Conservation (phyloP, 2,113 vertebrate species). For the Verasper variegatus region DNA sequence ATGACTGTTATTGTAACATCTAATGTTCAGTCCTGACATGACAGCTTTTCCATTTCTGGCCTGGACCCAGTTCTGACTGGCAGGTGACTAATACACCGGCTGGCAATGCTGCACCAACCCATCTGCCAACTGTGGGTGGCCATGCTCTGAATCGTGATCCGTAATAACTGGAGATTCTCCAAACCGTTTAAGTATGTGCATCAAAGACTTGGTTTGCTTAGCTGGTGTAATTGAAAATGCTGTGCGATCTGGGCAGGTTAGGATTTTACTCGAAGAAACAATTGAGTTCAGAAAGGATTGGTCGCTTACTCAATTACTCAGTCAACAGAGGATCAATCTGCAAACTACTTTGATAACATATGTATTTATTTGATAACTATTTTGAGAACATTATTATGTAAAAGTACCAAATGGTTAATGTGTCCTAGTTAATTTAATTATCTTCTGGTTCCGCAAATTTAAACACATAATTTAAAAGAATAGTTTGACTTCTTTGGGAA, state of each 20-base stretch:
- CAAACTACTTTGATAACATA: neutral
- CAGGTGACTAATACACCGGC: slow-evolving; percentile 72
- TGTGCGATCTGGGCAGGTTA: slow-evolving; percentile 3
- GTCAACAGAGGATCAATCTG: neutral
- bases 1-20: slow-evolving; percentile 14
- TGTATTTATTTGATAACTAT: too few species aligned
- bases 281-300: neutral
- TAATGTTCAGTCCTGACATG: slow-evolving; percentile 31
- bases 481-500: too few species aligned
- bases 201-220: slow-evolving; percentile 29
- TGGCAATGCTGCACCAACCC: slow-evolving; percentile 57
- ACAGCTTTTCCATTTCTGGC: slow-evolving; percentile 40
- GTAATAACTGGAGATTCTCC: slow-evolving; percentile 42
- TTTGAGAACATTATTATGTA: too few species aligned
- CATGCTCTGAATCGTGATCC: slow-evolving; percentile 48
- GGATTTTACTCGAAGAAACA: neutral
- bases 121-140: slow-evolving; percentile 65
- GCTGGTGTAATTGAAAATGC: neutral
- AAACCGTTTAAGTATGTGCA: slow-evolving; percentile 26
- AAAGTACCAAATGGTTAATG: too few species aligned
- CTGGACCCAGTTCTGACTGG: slow-evolving; percentile 56
- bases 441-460: too few species aligned
- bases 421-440: too few species aligned
- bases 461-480: too few species aligned
- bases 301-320: neutral